Evolutionary conservation across 2,113 vertebrate genomes (phyloP), one percentile per base, ranked within the genome.

Genomic region (Nibea coibor): DNA sequence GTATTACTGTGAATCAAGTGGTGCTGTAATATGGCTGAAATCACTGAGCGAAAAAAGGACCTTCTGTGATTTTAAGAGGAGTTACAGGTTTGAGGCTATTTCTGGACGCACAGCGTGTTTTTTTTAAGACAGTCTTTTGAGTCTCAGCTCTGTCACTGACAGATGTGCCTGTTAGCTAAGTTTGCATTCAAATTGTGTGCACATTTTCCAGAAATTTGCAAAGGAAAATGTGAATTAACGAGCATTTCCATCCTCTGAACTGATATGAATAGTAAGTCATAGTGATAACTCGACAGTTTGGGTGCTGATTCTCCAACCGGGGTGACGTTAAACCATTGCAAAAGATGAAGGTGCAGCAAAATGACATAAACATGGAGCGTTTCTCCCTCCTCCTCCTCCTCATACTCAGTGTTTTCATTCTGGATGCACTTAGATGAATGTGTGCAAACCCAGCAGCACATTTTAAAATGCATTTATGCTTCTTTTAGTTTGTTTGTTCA

Each of bases 1-100:
- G 28, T 22, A 81, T 54, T 14, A 48, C 54, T 10, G 22, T 59
- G 63, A 10, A 67, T 71, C 3, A 66, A 50, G 43, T 48, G 42
- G 8, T 39, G 6, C 20, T 57, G 50, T 76, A 67, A 50, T 47
- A 58, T 12, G 57, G n/a, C 3, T 63, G 10, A 63, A 75, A 6
- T 24, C 22, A 24, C 24, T 24, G 22, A 56, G 73, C 48, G 31
- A 61, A 64, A 64, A 26, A n/a, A 19, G 22, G 0, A 10, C 12
- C 10, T 1, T 39, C 2, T 68, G 31, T 22, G 50, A 42, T 71
- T 45, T 47, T n/a, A 15, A 2, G 24, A 58, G 24, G 51, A 43
- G n/a, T 19, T 10, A 15, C 1, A 64, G 5, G 22, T 45, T 45
- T 47, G 39, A 2, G 26, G 22, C 22, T 47, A 15, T 28, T n/a